Base-by-base conservation (phyloP, 2,113 vertebrate species). In the Argyrosomus japonicus region DNA sequence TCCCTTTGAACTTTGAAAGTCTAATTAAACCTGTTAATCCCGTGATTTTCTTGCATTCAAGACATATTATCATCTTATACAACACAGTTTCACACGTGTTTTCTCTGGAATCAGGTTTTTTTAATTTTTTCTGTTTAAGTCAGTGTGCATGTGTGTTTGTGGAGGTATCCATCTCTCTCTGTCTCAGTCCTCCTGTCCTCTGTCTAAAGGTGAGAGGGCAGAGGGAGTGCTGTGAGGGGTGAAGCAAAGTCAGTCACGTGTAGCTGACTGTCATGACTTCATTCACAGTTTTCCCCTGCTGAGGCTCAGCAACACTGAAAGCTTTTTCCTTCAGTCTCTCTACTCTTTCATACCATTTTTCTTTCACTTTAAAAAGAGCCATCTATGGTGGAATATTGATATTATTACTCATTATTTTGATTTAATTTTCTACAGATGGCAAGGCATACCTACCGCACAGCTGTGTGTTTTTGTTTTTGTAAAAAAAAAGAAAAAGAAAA, bases 171-270 rank as follows among this genome's bases (percentile, higher is more conserved):
- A 13, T 36, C 11, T 56, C 54, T 72, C 14, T 72, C 7, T 27
- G 50, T 75, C 57, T 57, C 50, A 13, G 64, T 53, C 7, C 75
- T 18, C 25, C 45, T 18, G 21, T 57, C 62, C 23, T 71, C 60
- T n/a, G 12, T 76, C 14, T 79, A 56, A 53, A 73, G 71, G 81
- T 87, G 61, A 84, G 64, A 69, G 75, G 70, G 54, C 70, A 81
- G 50, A 29, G 25, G 50, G 14, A 75, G 40, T 2, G 32, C 53
- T 54, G 29, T 60, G 72, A 77, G 36, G 36, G 27, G 29, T 71
- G 50, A 77, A 60, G 27, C 5, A 11, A 62, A 73, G 53, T 57
- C 72, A 77, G 75, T 72, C 53, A n/a, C 75, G 79, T 75, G 72
- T 19, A 82, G 2, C 3, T 0, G 43, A 75, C 61, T 72, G 48